A percentile compares a stretch with the other conserved stretches of the same genome.
Evolutionary conservation across 2,797 vertebrate genomes (phyloP).

Genomic region (Orientallactaga sibirica): DNA sequence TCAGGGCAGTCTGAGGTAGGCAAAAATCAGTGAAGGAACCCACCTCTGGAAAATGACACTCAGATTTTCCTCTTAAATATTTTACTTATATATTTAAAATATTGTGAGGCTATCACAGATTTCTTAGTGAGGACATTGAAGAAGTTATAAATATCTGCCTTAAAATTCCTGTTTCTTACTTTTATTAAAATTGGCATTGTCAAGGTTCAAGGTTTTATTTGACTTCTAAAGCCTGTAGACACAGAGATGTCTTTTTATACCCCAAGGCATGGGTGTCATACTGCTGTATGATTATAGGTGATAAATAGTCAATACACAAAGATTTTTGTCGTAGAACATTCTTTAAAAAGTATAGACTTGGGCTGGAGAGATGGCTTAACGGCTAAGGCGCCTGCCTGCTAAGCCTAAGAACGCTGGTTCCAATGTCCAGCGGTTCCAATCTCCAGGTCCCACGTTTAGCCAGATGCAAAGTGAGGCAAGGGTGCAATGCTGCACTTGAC

Average conservation of each 20-base stretch:
- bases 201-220: slow-evolving; percentile 34
- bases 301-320: neutral
- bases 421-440: too few relatives aligned
- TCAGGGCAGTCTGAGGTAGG: neutral
- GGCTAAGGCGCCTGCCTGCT: too few relatives aligned
- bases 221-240: slow-evolving; percentile 11
- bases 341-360: neutral
- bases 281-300: neutral
- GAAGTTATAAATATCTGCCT: neutral
- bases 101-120: neutral
- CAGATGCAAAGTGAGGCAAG: too few relatives aligned
- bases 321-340: neutral
- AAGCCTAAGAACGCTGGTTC: too few relatives aligned
- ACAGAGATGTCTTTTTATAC: neutral
- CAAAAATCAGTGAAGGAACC: neutral
- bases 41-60: neutral
- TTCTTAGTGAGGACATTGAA: slow-evolving; percentile 57
- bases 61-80: slow-evolving; percentile 37
- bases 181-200: slow-evolving; percentile 47
- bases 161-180: slow-evolving; percentile 41
- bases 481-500: too few relatives aligned
- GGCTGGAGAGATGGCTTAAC: too few relatives aligned
- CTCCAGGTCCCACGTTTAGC: too few relatives aligned
- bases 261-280: neutral
- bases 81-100: too few relatives aligned